phyloP scores from a whole-genome alignment of 1,140 invertebrate genomes.

The Nebria ingens region DNA sequence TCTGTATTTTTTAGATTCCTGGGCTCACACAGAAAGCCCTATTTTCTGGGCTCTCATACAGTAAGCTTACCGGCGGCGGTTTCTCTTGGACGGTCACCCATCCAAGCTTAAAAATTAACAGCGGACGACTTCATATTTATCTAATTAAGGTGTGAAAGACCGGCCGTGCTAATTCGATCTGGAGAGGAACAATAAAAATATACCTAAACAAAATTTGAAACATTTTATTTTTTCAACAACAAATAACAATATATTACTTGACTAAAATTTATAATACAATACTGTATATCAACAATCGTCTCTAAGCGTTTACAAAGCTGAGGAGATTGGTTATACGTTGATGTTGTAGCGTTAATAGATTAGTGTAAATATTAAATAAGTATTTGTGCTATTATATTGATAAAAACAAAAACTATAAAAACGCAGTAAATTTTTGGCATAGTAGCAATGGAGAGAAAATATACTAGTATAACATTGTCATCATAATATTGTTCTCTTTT shows the following conservation, averaged over 20 bases:
- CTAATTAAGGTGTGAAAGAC: no score
- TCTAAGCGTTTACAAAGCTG: neutral
- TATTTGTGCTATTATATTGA: neutral
- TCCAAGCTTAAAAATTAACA: no score
- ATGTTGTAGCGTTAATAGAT: neutral
- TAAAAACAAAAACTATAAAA: neutral
- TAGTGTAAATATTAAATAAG: neutral
- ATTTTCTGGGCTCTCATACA: no score
- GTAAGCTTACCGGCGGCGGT: no score
- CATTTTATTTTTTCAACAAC: neutral
- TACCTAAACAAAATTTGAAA: no score
- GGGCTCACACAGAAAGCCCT: no score
- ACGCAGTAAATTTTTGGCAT: neutral
- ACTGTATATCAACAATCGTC: neutral
- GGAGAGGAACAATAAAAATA: no score
- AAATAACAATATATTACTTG: neutral
- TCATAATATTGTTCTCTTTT: neutral
- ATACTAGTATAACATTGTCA: neutral
- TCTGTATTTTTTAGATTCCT: no score
- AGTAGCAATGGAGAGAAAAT: neutral
- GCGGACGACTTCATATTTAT: no score
- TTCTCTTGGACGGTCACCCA: no score
- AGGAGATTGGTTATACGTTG: neutral
- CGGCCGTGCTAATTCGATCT: no score
- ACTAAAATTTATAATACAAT: no score